A percentile compares a stretch with the other conserved stretches of the same genome.
phyloP scores from a whole-genome alignment of 2,797 vertebrate genomes.

The Columba guinea region DNA sequence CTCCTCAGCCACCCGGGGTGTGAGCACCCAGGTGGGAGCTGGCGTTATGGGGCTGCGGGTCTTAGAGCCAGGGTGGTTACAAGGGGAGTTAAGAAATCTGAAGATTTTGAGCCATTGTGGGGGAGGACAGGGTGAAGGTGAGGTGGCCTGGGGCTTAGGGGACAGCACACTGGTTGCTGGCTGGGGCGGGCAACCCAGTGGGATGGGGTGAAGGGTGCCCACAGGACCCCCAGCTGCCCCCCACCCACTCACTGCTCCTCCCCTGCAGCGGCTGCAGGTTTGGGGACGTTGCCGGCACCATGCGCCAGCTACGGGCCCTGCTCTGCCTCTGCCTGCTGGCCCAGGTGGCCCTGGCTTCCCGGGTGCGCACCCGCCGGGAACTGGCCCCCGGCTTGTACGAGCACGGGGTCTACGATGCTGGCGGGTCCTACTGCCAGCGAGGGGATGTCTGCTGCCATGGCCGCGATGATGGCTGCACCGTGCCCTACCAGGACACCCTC shows the following conservation, averaged over 20 bases:
- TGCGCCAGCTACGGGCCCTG: not conserved
- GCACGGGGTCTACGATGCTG: constrained; percentile 88
- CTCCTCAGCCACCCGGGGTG: fast-evolving
- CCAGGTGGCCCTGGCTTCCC: constrained; percentile 36
- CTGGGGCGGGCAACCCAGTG: fast-evolving
- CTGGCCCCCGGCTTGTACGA: constrained; percentile 85
- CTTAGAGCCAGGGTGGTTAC: fast-evolving
- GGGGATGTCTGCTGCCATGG: constrained; percentile 89
- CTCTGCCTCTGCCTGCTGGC: constrained; percentile 69
- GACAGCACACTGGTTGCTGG: not conserved
- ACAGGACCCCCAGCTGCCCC: not conserved
- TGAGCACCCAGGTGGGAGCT: fast-evolving
- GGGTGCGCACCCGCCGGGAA: constrained; percentile 82
- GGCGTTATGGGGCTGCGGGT: not conserved
- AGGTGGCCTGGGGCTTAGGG: not conserved
- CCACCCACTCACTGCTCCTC: not conserved
- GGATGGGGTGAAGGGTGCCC: fast-evolving
- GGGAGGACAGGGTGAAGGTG: not conserved
- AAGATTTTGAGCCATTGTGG: fast-evolving
- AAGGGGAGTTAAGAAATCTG: not conserved
- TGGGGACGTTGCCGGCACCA: not conserved
- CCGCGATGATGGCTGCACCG: constrained; percentile 87
- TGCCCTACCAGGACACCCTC: constrained; percentile 93
- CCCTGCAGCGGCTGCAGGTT: not conserved
- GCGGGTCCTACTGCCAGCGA: constrained; percentile 88